These are phyloP conservation scores for Paedocypris micromegethes DNA, from an alignment of 2,797 vertebrate genomes.

Conservation along the genomic window DNA sequence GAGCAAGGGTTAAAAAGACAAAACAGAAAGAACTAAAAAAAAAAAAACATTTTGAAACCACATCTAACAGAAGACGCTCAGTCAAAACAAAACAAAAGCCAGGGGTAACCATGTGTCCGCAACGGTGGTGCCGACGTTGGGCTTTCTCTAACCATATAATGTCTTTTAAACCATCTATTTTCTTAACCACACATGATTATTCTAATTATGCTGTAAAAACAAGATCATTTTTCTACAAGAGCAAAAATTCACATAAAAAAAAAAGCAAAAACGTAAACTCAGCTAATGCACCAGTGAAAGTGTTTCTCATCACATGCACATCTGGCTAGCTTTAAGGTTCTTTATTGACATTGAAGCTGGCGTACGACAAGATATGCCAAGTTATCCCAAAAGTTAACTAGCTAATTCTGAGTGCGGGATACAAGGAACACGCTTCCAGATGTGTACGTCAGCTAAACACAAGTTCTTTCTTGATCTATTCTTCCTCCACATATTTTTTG, in stretches of 20 bases:
- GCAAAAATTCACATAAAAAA: conserved; percentile 10
- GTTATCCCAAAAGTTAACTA: conserved; percentile 12
- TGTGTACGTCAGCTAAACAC: conserved; percentile 44
- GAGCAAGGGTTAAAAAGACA: not conserved
- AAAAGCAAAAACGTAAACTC: not conserved
- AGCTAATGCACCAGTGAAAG: conserved; percentile 7
- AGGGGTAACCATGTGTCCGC: not conserved
- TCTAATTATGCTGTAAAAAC: conserved; percentile 8
- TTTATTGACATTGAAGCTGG: not conserved
- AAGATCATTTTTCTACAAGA: conserved; percentile 3
- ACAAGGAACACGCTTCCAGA: conserved; percentile 46
- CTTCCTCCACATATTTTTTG: conserved; percentile 14
- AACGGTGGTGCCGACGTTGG: conserved; percentile 7
- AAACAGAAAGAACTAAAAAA: not conserved
- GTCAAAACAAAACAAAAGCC: conserved; percentile 20
- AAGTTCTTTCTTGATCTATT: conserved; percentile 32
- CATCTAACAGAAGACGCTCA: conserved; percentile 16
- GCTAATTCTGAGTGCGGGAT: conserved; percentile 20
- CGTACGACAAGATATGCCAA: conserved; percentile 10
- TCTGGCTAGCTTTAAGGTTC: conserved; percentile 22
- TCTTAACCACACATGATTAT: conserved; percentile 11
- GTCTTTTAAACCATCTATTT: conserved; percentile 6
- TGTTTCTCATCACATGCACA: conserved; percentile 5
- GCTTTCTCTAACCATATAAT: conserved; percentile 2
- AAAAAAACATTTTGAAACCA: conserved; percentile 6